Evolutionary conservation across 2,797 vertebrate genomes (phyloP).

Genomic region (Halcyon badia): DNA sequence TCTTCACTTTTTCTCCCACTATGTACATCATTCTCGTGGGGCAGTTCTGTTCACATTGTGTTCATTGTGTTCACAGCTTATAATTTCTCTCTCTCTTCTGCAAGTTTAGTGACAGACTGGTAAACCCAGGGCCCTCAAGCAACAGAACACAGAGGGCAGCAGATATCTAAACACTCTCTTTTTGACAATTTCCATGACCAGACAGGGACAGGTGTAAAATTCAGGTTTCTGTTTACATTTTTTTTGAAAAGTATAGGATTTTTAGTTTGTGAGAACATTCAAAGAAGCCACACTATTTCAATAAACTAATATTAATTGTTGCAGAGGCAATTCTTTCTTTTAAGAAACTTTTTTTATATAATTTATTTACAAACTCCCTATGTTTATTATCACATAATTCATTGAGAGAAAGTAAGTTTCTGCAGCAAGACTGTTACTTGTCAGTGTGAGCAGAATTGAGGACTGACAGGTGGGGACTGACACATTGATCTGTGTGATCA

Average conservation of each 20-base stretch:
- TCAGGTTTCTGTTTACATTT: background rate
- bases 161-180: background rate
- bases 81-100: background rate
- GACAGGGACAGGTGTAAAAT: background rate
- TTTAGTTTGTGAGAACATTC: background rate
- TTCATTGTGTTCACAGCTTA: background rate
- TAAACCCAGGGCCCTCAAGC: background rate
- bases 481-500: background rate
- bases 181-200: background rate
- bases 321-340: background rate
- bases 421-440: background rate
- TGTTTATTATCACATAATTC: background rate
- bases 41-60: background rate
- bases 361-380: background rate
- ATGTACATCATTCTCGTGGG: background rate
- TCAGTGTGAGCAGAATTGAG: background rate
- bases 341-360: background rate
- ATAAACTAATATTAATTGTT: background rate
- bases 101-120: background rate
- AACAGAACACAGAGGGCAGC: background rate
- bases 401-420: background rate
- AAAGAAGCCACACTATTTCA: background rate
- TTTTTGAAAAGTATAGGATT: background rate
- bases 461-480: background rate
- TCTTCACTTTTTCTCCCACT: background rate